phyloP scores from a whole-genome alignment of 1,140 invertebrate genomes.

The Neuroterus valhalla region DNA sequence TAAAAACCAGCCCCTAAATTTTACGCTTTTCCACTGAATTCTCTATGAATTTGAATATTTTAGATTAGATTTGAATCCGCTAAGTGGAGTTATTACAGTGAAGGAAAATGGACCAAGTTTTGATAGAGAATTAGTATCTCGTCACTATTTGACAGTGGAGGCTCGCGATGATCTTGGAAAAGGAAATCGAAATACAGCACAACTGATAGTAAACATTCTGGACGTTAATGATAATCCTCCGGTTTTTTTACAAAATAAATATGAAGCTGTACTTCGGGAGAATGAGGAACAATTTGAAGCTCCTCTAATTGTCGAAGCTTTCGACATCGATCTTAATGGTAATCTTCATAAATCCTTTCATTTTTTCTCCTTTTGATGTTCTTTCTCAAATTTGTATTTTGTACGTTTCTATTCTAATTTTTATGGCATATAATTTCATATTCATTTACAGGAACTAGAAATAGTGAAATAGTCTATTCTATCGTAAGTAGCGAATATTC shows the following conservation, averaged over 20 bases:
- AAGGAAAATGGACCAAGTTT: slow-evolving; percentile 84
- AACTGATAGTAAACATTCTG: slow-evolving; percentile 89
- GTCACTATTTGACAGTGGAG: slow-evolving; percentile 93
- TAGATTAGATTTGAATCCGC: slow-evolving; percentile 87
- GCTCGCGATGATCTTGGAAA: slow-evolving; percentile 90
- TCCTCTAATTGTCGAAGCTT: slow-evolving; percentile 85
- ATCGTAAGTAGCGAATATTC: slow-evolving; percentile 84
- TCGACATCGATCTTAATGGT: slow-evolving; percentile 91
- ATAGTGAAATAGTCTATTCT: slow-evolving; percentile 89
- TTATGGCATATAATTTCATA: slow-evolving; percentile 30
- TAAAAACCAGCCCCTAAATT: too few species aligned
- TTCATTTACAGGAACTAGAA: slow-evolving; percentile 82
- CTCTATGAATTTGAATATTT: slow-evolving; percentile 36
- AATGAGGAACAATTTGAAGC: slow-evolving; percentile 87
- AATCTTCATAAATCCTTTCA: slow-evolving; percentile 43
- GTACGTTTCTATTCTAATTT: background rate
- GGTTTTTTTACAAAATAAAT: slow-evolving; percentile 86
- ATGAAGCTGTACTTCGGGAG: slow-evolving; percentile 89
- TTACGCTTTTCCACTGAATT: too few species aligned
- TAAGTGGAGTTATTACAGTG: slow-evolving; percentile 89
- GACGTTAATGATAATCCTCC: slow-evolving; percentile 94
- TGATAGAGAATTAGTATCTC: slow-evolving; percentile 89
- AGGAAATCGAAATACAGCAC: slow-evolving; percentile 91
- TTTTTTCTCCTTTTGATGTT: background rate
- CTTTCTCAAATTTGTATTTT: too few species aligned